Percentiles rank a stretch among this genome's conserved stretches.
phyloP scores from a whole-genome alignment of 2,888 invertebrate species.

The Oligia latruncula region DNA sequence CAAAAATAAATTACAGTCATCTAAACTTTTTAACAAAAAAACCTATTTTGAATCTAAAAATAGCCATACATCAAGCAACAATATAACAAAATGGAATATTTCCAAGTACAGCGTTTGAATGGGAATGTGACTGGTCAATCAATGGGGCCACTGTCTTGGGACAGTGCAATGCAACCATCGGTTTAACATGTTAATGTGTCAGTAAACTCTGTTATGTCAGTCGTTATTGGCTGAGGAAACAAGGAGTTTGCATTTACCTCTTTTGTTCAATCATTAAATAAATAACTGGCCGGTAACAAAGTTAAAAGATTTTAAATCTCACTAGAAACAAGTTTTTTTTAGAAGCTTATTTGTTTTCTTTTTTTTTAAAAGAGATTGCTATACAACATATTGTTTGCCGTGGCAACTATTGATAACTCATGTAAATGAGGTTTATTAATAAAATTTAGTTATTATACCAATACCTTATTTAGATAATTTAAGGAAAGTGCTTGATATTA shows the following conservation, averaged over 20 bases:
- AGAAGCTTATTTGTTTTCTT: neutral
- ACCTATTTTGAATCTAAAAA: slow-evolving; percentile 23
- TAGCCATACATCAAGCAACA: slow-evolving; percentile 37
- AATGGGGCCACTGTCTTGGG: slow-evolving; percentile 66
- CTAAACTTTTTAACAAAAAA: neutral
- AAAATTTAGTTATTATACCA: neutral
- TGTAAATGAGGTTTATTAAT: neutral
- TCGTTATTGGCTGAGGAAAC: slow-evolving; percentile 46
- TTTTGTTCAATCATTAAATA: slow-evolving; percentile 9
- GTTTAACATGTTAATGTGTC: slow-evolving; percentile 67
- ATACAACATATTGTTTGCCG: neutral
- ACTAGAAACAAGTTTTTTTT: neutral
- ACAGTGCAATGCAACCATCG: slow-evolving; percentile 63
- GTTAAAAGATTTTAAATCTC: neutral
- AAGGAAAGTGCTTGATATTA: slow-evolving; percentile 11
- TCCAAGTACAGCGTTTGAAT: slow-evolving; percentile 66
- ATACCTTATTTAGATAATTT: neutral
- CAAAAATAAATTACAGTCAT: neutral
- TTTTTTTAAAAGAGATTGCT: neutral
- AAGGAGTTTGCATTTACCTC: slow-evolving; percentile 45
- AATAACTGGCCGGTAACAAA: slow-evolving; percentile 20
- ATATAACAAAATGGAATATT: slow-evolving; percentile 61
- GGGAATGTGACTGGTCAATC: slow-evolving; percentile 63
- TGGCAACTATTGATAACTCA: neutral
- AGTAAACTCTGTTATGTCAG: slow-evolving; percentile 68